phyloP scores from a whole-genome alignment of 2,113 vertebrate species.

The Pica pica region DNA sequence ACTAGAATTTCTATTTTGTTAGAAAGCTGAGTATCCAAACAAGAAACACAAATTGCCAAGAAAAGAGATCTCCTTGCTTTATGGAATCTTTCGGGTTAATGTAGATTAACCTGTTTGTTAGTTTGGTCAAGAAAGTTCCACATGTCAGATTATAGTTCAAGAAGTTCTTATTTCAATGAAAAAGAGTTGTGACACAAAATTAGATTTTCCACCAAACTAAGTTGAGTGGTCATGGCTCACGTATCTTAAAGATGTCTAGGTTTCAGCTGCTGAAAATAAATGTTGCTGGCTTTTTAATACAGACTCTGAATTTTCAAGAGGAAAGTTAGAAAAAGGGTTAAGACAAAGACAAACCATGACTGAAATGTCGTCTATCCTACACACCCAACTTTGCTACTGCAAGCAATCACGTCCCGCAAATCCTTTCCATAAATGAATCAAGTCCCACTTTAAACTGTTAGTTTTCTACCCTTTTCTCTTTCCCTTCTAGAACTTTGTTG shows the following conservation, averaged over 20 bases:
- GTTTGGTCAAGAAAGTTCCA: neutral
- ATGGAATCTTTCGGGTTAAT: neutral
- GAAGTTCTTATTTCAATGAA: neutral
- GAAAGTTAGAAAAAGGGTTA: neutral
- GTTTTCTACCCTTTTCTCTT: neutral
- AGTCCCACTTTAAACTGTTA: neutral
- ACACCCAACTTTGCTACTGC: neutral
- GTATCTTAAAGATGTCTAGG: neutral
- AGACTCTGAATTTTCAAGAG: neutral
- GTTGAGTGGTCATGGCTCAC: neutral
- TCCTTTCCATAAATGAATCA: neutral
- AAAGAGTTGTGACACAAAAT: neutral
- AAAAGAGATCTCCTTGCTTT: neutral
- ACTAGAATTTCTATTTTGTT: neutral
- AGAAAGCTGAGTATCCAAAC: neutral
- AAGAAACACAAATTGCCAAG: neutral
- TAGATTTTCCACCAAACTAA: neutral
- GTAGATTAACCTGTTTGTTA: neutral
- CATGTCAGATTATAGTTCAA: neutral
- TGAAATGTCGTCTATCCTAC: neutral
- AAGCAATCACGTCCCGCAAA: neutral
- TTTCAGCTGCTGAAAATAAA: neutral
- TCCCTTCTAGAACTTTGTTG: neutral
- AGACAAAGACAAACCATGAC: neutral
- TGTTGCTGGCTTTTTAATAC: neutral